These are phyloP conservation scores for Aspidiotus rigidus DNA, from an alignment of 2,888 invertebrate genomes.

Conservation along the genomic window DNA sequence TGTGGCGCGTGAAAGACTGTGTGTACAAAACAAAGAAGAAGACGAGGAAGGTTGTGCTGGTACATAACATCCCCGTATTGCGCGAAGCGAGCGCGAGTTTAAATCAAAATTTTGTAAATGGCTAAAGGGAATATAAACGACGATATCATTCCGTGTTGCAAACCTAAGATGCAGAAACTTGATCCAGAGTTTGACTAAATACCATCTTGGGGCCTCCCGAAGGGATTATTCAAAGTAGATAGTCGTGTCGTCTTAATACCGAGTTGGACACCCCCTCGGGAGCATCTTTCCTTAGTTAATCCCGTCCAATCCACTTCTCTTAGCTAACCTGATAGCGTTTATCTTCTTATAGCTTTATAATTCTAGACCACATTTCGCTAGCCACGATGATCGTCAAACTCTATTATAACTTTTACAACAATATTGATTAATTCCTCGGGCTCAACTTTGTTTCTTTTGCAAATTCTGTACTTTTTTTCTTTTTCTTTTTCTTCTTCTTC, in stretches of 20 bases:
- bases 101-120: slow-evolving; percentile 32
- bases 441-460: slow-evolving; percentile 25
- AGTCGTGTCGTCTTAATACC: slow-evolving; percentile 34
- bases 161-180: slow-evolving; percentile 23
- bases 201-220: slow-evolving; percentile 34
- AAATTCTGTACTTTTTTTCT: slow-evolving; percentile 8
- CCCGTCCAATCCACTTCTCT: slow-evolving; percentile 23
- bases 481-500: background rate
- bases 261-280: slow-evolving; percentile 33
- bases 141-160: slow-evolving; percentile 31
- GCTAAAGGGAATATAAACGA: slow-evolving; percentile 34
- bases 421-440: slow-evolving; percentile 28
- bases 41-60: too few species aligned
- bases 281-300: slow-evolving; percentile 31
- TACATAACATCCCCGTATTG: too few species aligned
- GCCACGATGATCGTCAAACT: slow-evolving; percentile 32
- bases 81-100: slow-evolving; percentile 1
- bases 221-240: slow-evolving; percentile 34
- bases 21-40: too few species aligned
- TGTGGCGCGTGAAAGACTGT: too few species aligned
- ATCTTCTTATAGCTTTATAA: slow-evolving; percentile 32
- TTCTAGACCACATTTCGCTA: slow-evolving; percentile 23
- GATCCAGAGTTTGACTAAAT: slow-evolving; percentile 32
- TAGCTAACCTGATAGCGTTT: slow-evolving; percentile 29
- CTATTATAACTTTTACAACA: slow-evolving; percentile 33